Conservation (phyloP, 2,113 vertebrate species). For the Gavialis gangeticus region DNA sequence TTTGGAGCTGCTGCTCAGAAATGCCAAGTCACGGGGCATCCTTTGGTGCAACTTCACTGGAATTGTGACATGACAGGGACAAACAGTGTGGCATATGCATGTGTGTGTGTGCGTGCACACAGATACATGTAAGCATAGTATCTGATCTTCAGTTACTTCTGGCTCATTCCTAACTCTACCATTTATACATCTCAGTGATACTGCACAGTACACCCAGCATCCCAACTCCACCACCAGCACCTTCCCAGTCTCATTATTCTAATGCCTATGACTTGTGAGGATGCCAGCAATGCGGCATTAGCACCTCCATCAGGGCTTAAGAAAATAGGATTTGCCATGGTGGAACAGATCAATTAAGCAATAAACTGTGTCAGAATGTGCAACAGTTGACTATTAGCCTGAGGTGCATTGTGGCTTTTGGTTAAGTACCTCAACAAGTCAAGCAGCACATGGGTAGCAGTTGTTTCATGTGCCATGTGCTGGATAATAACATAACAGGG, state of each 20-base stretch:
- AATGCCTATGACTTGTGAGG: not conserved
- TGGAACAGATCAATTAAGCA: not conserved
- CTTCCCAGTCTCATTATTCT: not conserved
- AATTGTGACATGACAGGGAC: not conserved
- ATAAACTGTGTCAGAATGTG: not conserved
- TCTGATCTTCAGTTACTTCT: not conserved
- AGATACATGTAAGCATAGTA: not conserved
- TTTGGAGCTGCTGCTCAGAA: too few relatives aligned
- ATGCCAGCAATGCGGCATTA: not conserved
- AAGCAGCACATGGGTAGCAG: too few relatives aligned
- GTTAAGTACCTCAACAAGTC: not conserved
- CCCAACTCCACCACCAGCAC: not conserved
- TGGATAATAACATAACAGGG: too few relatives aligned
- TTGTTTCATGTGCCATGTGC: too few relatives aligned
- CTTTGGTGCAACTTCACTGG: not conserved
- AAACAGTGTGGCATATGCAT: not conserved
- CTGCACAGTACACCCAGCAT: not conserved
- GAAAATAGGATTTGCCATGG: not conserved
- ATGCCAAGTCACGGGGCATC: not conserved
- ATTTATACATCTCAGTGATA: not conserved
- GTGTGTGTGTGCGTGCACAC: not conserved
- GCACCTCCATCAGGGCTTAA: not conserved
- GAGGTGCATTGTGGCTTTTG: not conserved
- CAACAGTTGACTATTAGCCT: not conserved
- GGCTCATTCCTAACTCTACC: not conserved